These are phyloP conservation scores for Psettodes erumei DNA, from an alignment of 2,113 vertebrate species.

Conservation along the genomic window DNA sequence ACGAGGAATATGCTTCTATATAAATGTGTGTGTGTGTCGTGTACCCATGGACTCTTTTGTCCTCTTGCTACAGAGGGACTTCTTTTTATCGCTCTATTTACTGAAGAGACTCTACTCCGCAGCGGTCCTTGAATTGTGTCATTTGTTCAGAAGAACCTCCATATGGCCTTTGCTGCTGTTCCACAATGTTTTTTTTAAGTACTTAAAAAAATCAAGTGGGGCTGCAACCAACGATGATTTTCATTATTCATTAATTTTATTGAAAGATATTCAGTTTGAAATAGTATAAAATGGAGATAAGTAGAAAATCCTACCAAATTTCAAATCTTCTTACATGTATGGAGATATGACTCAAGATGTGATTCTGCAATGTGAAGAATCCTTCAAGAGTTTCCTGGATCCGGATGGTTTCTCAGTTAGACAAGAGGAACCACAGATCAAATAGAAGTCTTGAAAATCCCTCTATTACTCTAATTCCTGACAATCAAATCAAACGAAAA, in stretches of 20 bases:
- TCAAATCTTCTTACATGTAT: no score
- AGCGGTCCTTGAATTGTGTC: constrained; percentile 1
- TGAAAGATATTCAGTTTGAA: neutral
- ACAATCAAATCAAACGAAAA: no score
- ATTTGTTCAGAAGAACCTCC: constrained; percentile 6
- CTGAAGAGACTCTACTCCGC: constrained; percentile 13
- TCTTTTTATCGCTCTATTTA: constrained; percentile 17
- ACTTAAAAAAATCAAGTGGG: neutral
- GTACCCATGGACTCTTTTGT: neutral
- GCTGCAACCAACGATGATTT: neutral
- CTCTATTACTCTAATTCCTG: no score
- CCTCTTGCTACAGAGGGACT: neutral
- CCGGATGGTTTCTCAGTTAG: no score
- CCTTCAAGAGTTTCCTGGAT: no score
- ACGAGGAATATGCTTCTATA: constrained; percentile 26
- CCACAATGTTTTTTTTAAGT: neutral
- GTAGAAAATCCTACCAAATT: neutral
- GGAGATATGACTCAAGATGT: no score
- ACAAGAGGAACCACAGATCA: no score
- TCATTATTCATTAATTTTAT: neutral
- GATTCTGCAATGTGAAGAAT: no score
- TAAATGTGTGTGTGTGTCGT: neutral
- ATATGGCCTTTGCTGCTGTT: neutral
- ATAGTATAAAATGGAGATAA: neutral
- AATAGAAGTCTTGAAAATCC: no score